Conservation (phyloP, 2,888 invertebrate species). For the Zaprionus obscuricornis region DNA sequence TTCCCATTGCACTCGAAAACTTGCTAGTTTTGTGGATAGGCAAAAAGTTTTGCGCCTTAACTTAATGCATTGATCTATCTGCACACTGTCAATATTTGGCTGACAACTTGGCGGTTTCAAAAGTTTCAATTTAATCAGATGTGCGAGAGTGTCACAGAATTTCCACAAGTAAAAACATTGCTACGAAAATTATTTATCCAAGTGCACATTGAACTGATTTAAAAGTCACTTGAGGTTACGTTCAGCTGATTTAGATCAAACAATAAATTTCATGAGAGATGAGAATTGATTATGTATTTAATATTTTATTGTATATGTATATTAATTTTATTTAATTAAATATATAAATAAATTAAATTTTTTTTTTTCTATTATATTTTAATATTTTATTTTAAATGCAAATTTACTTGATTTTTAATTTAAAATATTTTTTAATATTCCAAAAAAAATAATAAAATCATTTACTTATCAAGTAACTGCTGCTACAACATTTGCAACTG, state of each 20-base stretch:
- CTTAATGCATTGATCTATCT: conserved; percentile 71
- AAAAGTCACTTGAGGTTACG: too few species aligned
- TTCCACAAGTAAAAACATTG: conserved; percentile 12
- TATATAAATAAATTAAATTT: too few species aligned
- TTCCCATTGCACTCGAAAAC: too few species aligned
- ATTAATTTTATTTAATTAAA: too few species aligned
- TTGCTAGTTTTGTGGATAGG: too few species aligned
- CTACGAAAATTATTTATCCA: conserved; percentile 38
- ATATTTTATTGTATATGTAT: too few species aligned
- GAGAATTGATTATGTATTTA: too few species aligned
- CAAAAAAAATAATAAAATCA: too few species aligned
- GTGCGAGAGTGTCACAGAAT: conserved; percentile 50
- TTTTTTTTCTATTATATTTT: too few species aligned
- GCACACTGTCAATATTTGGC: conserved; percentile 67
- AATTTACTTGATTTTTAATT: too few species aligned
- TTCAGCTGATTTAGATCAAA: not conserved
- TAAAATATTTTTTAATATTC: conserved; percentile 1
- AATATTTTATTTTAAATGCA: too few species aligned
- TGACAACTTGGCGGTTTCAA: conserved; percentile 53
- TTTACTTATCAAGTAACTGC: too few species aligned
- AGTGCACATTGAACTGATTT: conserved; percentile 18
- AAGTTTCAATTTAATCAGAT: conserved; percentile 72
- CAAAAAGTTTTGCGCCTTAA: conserved; percentile 60
- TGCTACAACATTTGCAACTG: conserved; percentile 5
- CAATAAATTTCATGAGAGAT: not conserved